Conservation (phyloP, 2,113 vertebrate genomes). For the Marcusenius ussheri region DNA sequence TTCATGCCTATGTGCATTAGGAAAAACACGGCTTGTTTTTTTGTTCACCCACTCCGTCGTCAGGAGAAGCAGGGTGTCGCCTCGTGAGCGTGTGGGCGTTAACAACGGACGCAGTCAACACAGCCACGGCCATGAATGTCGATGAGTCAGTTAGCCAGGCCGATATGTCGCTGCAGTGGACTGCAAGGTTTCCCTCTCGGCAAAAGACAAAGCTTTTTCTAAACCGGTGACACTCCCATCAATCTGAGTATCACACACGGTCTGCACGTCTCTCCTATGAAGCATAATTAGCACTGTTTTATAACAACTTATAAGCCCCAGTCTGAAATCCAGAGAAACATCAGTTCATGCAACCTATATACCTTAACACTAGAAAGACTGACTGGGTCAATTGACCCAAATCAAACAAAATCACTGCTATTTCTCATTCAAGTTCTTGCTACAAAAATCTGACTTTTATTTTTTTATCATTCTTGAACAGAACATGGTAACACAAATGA, state of each 20-base stretch:
- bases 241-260: neutral
- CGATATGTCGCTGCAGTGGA: slow-evolving; percentile 7
- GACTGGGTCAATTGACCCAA: too few species aligned
- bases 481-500: too few species aligned
- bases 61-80: slow-evolving; percentile 28
- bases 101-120: neutral
- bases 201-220: neutral
- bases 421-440: too few species aligned
- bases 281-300: neutral
- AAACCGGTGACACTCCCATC: neutral
- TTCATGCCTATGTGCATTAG: neutral
- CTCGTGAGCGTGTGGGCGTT: slow-evolving; percentile 20
- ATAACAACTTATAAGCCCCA: neutral
- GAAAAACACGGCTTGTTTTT: neutral
- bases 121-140: slow-evolving; percentile 27
- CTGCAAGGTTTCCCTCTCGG: neutral
- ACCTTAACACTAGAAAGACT: too few species aligned
- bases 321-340: neutral
- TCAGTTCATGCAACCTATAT: neutral
- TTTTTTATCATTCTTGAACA: too few species aligned
- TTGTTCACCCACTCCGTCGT: slow-evolving; percentile 15
- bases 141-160: slow-evolving; percentile 29
- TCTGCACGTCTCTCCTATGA: too few species aligned
- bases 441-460: too few species aligned
- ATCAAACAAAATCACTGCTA: too few species aligned